A percentile compares a stretch with the other conserved stretches of the same genome.
These are phyloP conservation scores for Cyprinodon variegatus DNA, from an alignment of 2,113 vertebrate genomes.

Conservation along the genomic window DNA sequence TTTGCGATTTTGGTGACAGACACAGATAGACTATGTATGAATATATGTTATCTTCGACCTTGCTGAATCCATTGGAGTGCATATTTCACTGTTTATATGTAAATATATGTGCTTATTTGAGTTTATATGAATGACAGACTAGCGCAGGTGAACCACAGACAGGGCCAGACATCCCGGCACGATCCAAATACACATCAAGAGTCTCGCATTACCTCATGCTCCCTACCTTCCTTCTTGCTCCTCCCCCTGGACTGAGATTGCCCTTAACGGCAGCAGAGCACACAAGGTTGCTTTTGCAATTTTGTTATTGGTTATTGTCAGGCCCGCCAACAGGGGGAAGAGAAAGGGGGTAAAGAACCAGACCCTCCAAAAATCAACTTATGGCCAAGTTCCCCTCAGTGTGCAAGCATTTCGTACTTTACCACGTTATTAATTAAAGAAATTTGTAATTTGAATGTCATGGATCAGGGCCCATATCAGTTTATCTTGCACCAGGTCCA, in stretches of 20 bases:
- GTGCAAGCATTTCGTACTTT: too few species aligned
- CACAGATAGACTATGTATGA: constrained; percentile 12
- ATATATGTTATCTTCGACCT: constrained; percentile 15
- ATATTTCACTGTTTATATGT: constrained; percentile 16
- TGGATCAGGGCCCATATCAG: too few species aligned
- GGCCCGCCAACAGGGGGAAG: too few species aligned
- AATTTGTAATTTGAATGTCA: too few species aligned
- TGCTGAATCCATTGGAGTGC: neutral
- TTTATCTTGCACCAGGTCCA: too few species aligned
- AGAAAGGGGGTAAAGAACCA: too few species aligned
- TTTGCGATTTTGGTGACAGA: constrained; percentile 22
- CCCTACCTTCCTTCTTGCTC: constrained; percentile 12
- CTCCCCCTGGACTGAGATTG: constrained; percentile 33
- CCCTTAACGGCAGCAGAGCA: constrained; percentile 30
- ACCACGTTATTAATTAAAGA: too few species aligned
- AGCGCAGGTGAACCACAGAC: constrained; percentile 81
- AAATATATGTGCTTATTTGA: constrained; percentile 26
- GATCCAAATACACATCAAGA: constrained; percentile 80
- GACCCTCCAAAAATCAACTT: too few species aligned
- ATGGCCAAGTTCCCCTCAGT: too few species aligned
- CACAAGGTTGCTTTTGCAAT: constrained; percentile 9
- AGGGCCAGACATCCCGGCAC: constrained; percentile 80
- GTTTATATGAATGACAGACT: constrained; percentile 62
- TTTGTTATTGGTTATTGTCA: neutral
- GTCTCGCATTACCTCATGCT: constrained; percentile 77